Base-by-base conservation (phyloP, 2,113 vertebrate genomes). In the Myotis yumanensis region DNA sequence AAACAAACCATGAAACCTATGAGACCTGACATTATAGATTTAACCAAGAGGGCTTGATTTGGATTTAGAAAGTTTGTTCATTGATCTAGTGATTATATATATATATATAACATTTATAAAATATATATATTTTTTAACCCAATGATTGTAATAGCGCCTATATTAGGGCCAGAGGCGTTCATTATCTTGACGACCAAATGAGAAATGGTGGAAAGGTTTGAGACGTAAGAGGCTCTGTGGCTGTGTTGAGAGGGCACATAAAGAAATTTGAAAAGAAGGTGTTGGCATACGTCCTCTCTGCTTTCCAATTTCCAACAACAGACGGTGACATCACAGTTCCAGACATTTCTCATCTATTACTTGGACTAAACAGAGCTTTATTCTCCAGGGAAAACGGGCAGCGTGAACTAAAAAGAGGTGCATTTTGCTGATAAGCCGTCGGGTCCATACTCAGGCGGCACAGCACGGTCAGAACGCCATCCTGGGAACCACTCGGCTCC, bases 271-370 rank as follows among this genome's bases (percentile, higher is more conserved):
- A 72, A 43, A 86, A 48, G 81, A 64, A 82, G 10, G 16, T 8
- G 11, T 25, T 35, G 43, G n/a, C 62, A 25, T 79, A 43, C 12
- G 20, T 90, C 40, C 54, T 69, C 62, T 68, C 62, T 86, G 35
- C 43, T 91, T 94, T 89, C 89, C 75, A 43, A 46, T 84, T 91
- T 43, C 94, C 87, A 84, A 5, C 40, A 30, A 35, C 62, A 91
- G 51, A 89, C n/a, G 17, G 20, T 66, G 35, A 66, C 51, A 46
- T 92, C 86, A 62, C 46, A 46, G 40, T 88, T 84, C 77, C 86
- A 85, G 40, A 88, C 48, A 71, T 54, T 68, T 71, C 76, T 37
- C 77, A 22, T 37, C 9, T n/a, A 89, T 22, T 72, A 75, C 57
- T 75, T 87, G 79, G 51, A 81, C 82, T 52, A 82, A 77, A 64